Percentiles rank a stretch among this genome's conserved stretches.
Conservation (phyloP, 2,888 invertebrate genomes). For the Drosophila setosimentum region DNA sequence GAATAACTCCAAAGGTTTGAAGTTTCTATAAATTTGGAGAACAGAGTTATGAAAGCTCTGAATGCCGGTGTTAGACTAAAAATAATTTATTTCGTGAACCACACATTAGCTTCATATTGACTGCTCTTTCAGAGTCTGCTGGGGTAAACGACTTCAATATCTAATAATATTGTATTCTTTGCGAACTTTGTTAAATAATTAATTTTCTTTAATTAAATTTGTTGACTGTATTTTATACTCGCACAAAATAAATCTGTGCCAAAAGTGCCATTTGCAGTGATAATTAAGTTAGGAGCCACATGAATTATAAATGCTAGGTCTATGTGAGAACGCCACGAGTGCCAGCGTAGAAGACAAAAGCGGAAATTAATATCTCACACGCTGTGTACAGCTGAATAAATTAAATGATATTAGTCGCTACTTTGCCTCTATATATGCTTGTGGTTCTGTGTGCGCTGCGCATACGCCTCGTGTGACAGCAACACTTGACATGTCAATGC, state of each 20-base stretch:
- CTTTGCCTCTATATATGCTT: constrained; percentile 49
- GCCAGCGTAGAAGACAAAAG: constrained; percentile 40
- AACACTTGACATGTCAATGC: constrained; percentile 49
- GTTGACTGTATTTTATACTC: constrained; percentile 5
- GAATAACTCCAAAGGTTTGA: constrained; percentile 12
- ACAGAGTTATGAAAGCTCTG: constrained; percentile 21
- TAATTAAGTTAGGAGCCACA: constrained; percentile 67
- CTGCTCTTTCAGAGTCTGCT: constrained; percentile 6
- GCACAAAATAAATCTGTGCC: constrained; percentile 28
- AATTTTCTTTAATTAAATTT: constrained; percentile 46
- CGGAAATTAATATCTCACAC: constrained; percentile 64
- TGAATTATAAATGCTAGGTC: constrained; percentile 44
- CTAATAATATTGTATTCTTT: background rate
- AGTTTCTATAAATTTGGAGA: constrained; percentile 15
- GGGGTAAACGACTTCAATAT: background rate
- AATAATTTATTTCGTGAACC: no score
- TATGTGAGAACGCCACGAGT: constrained; percentile 32
- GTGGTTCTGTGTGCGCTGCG: constrained; percentile 48
- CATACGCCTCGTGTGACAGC: constrained; percentile 51
- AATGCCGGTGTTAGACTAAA: constrained; percentile 22
- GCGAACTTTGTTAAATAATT: background rate
- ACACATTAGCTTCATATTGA: background rate
- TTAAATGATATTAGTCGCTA: constrained; percentile 68
- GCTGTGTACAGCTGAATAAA: constrained; percentile 61
- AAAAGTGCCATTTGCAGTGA: constrained; percentile 52